Evolutionary conservation across 2,113 vertebrate genomes (phyloP).

Genomic region (Astatoreochromis straeleni): DNA sequence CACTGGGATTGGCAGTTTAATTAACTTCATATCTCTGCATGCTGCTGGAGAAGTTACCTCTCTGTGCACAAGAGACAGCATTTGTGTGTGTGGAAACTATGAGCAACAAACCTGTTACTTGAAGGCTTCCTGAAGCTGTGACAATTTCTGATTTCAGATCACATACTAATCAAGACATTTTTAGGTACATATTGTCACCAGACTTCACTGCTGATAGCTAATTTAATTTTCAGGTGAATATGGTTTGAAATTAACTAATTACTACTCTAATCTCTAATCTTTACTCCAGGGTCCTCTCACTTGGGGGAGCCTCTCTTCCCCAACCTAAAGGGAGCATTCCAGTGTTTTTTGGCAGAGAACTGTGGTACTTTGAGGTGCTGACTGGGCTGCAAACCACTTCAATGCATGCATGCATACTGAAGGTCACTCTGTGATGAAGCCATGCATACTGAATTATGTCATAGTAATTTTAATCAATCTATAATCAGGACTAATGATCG

Average conservation of each 20-base stretch:
- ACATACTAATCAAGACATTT: neutral
- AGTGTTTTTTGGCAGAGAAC: neutral
- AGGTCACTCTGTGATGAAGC: neutral
- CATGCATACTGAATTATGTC: neutral
- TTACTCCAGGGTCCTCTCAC: neutral
- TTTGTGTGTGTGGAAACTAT: neutral
- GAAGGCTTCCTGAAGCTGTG: neutral
- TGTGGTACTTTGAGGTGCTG: neutral
- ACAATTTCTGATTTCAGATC: neutral
- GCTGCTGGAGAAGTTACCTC: conserved; percentile 13
- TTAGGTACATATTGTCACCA: neutral
- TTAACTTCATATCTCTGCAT: conserved; percentile 61
- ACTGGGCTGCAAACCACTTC: neutral
- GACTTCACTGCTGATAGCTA: neutral
- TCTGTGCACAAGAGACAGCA: neutral
- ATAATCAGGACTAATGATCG: neutral
- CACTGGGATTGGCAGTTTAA: conserved; percentile 57
- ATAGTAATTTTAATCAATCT: neutral
- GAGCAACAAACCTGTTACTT: neutral
- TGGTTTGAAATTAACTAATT: neutral
- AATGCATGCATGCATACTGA: neutral
- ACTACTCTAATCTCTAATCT: neutral
- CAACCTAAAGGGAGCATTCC: neutral
- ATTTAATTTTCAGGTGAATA: neutral
- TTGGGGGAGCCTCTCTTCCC: neutral